Evolutionary conservation across 1,140 invertebrate genomes (phyloP).

Genomic region (Babylonia areolata): DNA sequence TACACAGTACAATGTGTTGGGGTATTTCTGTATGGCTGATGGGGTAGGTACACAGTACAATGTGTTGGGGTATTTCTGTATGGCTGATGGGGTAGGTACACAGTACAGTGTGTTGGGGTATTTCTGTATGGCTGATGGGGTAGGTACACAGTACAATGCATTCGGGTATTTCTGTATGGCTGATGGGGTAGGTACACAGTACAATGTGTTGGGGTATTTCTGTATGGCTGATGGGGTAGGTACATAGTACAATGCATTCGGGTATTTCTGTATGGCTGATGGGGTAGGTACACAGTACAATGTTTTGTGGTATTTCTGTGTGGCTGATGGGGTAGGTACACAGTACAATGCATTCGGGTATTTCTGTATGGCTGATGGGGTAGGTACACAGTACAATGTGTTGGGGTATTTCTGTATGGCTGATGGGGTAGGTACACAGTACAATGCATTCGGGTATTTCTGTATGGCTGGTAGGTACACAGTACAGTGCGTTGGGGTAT

Average conservation of each 20-base stretch:
- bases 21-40: background rate
- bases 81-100: constrained; percentile 79
- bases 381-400: too few relatives aligned
- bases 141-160: background rate
- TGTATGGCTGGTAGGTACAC: too few relatives aligned
- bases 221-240: background rate
- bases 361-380: background rate
- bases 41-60: background rate
- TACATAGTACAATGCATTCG: background rate
- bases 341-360: too few relatives aligned
- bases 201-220: background rate
- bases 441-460: too few relatives aligned
- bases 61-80: constrained; percentile 89
- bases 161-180: background rate
- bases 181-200: background rate
- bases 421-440: background rate
- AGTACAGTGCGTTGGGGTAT: too few relatives aligned
- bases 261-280: background rate
- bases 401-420: too few relatives aligned
- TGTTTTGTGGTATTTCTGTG: too few relatives aligned
- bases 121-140: background rate
- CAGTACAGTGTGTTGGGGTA: background rate
- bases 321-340: background rate
- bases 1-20: too few relatives aligned
- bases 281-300: background rate